Percentiles rank a stretch among this genome's conserved stretches.
Conservation (phyloP, 2,888 invertebrate genomes). For the Allacma fusca region DNA sequence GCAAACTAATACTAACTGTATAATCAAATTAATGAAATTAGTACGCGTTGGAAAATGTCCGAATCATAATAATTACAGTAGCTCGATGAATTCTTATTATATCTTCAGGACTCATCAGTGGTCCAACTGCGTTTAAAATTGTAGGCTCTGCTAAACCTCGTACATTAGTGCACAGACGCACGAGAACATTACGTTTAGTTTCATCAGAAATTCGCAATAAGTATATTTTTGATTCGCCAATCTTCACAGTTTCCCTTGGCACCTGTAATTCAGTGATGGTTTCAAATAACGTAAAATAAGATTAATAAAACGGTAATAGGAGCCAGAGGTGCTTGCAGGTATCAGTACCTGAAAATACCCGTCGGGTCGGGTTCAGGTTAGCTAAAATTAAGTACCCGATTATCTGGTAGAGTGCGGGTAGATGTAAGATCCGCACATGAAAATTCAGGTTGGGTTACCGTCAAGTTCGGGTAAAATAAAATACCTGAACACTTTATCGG, state of each 20-base stretch:
- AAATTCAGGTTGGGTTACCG: too few species aligned
- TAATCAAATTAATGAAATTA: too few species aligned
- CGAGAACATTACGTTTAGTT: not conserved
- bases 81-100: conserved; percentile 40
- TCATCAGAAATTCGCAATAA: conserved; percentile 26
- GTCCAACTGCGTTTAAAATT: not conserved
- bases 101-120: conserved; percentile 6
- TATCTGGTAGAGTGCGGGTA: too few species aligned
- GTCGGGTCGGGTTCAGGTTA: too few species aligned
- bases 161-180: conserved; percentile 9
- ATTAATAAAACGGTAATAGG: not conserved
- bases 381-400: too few species aligned
- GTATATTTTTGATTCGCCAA: not conserved
- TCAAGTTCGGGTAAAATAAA: too few species aligned
- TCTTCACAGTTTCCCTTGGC: not conserved
- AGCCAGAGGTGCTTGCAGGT: too few species aligned
- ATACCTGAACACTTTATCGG: too few species aligned
- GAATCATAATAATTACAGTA: conserved; percentile 11
- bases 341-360: not conserved
- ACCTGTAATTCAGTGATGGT: not conserved
- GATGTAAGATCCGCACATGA: too few species aligned
- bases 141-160: not conserved
- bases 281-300: too few species aligned
- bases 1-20: too few species aligned
- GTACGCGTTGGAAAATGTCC: too few species aligned